Evolutionary conservation across 92 coral and sea anemone genomes (phyloP).

Genomic region (Actinernus sp.): DNA sequence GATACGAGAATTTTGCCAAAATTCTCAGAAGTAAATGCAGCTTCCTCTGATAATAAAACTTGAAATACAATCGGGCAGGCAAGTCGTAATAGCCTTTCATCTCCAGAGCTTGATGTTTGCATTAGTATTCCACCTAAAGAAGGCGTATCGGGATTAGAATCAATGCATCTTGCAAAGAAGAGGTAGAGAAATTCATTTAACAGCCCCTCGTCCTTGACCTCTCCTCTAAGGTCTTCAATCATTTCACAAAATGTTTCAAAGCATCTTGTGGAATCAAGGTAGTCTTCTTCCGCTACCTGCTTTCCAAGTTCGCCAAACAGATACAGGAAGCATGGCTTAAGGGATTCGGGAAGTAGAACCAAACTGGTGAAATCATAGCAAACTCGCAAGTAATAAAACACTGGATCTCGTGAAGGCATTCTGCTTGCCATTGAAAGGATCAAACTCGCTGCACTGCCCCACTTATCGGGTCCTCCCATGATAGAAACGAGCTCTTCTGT

Average conservation of each 20-base stretch:
- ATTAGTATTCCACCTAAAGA: constrained; percentile 67
- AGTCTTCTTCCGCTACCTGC: constrained; percentile 40
- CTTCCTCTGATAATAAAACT: constrained; percentile 68
- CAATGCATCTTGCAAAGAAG: constrained; percentile 88
- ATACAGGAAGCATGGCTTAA: constrained; percentile 55
- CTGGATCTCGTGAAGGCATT: constrained; percentile 57
- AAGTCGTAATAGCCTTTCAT: constrained; percentile 47
- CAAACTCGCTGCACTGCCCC: constrained; percentile 68
- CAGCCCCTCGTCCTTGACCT: constrained; percentile 34
- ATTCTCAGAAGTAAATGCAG: constrained; percentile 56
- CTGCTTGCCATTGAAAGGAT: constrained; percentile 76
- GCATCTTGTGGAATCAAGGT: constrained; percentile 63
- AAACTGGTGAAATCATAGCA: constrained; percentile 86
- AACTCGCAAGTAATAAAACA: constrained; percentile 73
- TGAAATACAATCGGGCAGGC: constrained; percentile 85
- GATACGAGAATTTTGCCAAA: constrained; percentile 57
- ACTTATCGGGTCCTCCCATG: constrained; percentile 52
- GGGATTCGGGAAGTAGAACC: constrained; percentile 50
- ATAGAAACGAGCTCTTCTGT: constrained; percentile 30
- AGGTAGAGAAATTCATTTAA: constrained; percentile 70
- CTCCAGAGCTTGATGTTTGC: constrained; percentile 62
- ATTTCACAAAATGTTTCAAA: constrained; percentile 56
- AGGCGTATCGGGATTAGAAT: constrained; percentile 86
- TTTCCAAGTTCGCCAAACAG: constrained; percentile 73
- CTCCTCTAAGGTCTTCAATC: constrained; percentile 37